Percentiles rank a stretch among this genome's conserved stretches.
Conservation (phyloP, 1,140 invertebrate species). For the Heliothis subflexa region DNA sequence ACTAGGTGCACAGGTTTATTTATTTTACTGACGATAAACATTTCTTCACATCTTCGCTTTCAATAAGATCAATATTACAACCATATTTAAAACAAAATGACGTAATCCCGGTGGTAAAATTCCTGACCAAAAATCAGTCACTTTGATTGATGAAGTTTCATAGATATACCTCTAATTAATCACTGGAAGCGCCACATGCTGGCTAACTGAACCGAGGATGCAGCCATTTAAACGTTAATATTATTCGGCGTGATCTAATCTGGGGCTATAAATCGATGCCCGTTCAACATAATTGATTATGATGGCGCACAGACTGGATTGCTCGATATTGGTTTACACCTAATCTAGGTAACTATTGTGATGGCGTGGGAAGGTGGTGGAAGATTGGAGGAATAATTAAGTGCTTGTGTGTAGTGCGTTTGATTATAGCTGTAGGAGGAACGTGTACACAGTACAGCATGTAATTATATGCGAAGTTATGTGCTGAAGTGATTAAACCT, state of each 20-base stretch:
- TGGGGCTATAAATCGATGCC: constrained; percentile 54
- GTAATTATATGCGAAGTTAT: no score
- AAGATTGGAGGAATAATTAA: not conserved
- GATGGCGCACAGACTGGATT: constrained; percentile 56
- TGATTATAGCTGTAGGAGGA: not conserved
- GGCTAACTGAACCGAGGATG: not conserved
- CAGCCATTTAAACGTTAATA: constrained; percentile 23
- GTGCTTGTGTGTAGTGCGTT: not conserved
- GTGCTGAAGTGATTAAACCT: no score
- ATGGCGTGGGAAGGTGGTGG: constrained; percentile 10
- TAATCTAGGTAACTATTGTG: constrained; percentile 51
- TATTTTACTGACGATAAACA: no score
- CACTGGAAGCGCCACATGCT: not conserved
- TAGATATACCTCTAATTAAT: not conserved
- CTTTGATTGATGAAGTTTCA: no score
- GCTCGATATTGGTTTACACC: constrained; percentile 60
- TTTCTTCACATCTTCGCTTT: no score
- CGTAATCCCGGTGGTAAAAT: no score
- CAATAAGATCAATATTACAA: no score
- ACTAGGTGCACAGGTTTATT: no score
- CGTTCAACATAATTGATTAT: constrained; percentile 68
- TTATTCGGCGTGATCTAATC: constrained; percentile 39
- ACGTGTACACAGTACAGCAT: no score
- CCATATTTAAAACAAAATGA: not conserved
- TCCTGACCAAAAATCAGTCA: no score